These are phyloP conservation scores for Tethya wilhelma DNA, from an alignment of 37 sponge, comb jelly and placozoan genomes.

Conservation along the genomic window DNA sequence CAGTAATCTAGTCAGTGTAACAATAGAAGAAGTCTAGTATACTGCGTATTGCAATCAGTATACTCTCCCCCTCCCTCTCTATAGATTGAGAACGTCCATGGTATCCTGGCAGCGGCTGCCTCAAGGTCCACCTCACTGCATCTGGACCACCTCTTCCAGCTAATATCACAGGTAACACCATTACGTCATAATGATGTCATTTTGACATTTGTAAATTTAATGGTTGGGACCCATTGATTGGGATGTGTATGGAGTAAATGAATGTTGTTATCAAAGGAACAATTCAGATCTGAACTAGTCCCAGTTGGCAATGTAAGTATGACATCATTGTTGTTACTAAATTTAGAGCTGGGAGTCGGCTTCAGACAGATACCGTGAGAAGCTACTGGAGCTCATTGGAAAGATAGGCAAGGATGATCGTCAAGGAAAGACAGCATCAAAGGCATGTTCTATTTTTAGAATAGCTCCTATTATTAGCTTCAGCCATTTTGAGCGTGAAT, in stretches of 20 bases:
- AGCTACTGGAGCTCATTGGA: conserved; percentile 79
- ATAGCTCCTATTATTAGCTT: background rate
- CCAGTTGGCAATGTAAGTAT: background rate
- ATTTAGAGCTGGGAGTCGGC: conserved; percentile 87
- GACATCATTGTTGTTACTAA: background rate
- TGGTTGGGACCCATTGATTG: no score
- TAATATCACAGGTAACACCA: conserved; percentile 36
- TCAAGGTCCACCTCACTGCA: conserved; percentile 63
- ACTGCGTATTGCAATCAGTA: no score
- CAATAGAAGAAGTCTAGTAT: no score
- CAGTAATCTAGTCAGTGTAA: no score
- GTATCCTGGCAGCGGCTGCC: conserved; percentile 83
- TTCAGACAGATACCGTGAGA: conserved; percentile 76
- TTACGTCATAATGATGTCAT: background rate
- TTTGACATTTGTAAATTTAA: no score
- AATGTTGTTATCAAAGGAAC: no score
- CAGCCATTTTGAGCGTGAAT: background rate
- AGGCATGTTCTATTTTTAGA: conserved; percentile 35
- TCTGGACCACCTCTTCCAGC: conserved; percentile 84
- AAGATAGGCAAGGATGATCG: conserved; percentile 86
- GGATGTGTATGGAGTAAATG: no score
- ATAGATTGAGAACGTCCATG: conserved; percentile 85
- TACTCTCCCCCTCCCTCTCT: no score
- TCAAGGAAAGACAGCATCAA: conserved; percentile 80
- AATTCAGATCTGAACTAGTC: no score